Base-by-base conservation (phyloP, 2,888 invertebrate species). In the Mellilla xanthometata region DNA sequence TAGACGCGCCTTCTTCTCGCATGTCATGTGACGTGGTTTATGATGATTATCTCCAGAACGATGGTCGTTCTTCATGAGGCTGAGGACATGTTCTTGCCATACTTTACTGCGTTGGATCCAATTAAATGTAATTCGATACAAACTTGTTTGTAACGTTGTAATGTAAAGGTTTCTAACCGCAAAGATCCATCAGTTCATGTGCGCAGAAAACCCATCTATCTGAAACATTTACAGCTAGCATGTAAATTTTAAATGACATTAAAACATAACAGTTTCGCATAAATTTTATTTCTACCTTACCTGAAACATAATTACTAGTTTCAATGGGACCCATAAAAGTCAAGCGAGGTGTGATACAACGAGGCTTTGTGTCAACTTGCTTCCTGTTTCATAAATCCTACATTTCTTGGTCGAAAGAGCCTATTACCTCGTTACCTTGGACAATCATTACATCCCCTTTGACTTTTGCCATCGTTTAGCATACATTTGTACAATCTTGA, bases 381-480 rank as follows among this genome's bases (percentile, higher is more conserved):
- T 73, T 71, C 65, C 69, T 60, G 54, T 62, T 60, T 54, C 62
- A 72, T 76, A 73, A 73, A 76, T 74, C 64, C 59, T 23, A 55
- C 58, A 66, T 66, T 66, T 61, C 50, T 54, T 42, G 53, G 32
- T 42, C 47, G 55, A 56, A 54, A 54, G 52, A 59, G 56, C 54
- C 54, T 62, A 68, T 65, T 65, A 62, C 57, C 54, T 56, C 57
- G 66, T 66, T 68, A 65, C 52, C 62, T 62, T 65, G 61, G 59
- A 55, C 58, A 52, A 54, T 65, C 66, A 72, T 72, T 71, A 73
- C 63, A 63, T 64, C 57, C 55, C 62, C 56, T 60, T 67, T 72
- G 72, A 69, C 65, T 68, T 74, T 73, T 61, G 54, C 49, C 54
- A 59, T 68, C 62, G 59, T 66, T 68, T 70, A 65, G 57, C 57